A percentile compares a stretch with the other conserved stretches of the same genome.
phyloP scores from a whole-genome alignment of 1,140 invertebrate genomes.

The Lepidurus arcticus region DNA sequence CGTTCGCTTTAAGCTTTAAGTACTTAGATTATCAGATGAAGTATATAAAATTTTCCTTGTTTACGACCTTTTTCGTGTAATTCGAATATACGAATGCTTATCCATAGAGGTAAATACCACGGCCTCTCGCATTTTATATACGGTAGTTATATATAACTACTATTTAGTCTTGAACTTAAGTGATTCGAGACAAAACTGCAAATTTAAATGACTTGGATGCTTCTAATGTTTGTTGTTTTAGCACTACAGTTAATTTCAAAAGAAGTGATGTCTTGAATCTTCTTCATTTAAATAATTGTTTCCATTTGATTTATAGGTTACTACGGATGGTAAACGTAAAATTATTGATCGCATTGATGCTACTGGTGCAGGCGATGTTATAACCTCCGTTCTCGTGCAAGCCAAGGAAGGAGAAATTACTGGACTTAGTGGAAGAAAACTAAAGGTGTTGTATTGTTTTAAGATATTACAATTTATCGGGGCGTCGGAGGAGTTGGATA shows the following conservation, averaged over 20 bases:
- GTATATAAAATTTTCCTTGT: no score
- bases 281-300: neutral
- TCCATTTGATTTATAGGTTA: conserved; percentile 56
- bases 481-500: neutral
- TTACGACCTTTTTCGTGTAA: no score
- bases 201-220: no score
- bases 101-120: no score
- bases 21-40: no score
- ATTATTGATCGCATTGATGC: conserved; percentile 92
- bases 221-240: neutral
- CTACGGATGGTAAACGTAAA: conserved; percentile 81
- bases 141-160: no score
- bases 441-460: conserved; percentile 66
- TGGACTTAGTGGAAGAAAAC: conserved; percentile 77
- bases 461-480: neutral
- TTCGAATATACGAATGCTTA: no score
- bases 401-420: conserved; percentile 66
- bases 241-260: neutral
- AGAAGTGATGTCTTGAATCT: neutral
- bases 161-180: no score
- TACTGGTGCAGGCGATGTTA: conserved; percentile 89
- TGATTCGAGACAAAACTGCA: no score
- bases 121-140: no score
- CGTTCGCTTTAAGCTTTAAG: no score
- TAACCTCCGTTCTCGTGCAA: conserved; percentile 75